phyloP scores from a whole-genome alignment of 2,888 invertebrate genomes.

The Scaptomyza cyrtandrae region DNA sequence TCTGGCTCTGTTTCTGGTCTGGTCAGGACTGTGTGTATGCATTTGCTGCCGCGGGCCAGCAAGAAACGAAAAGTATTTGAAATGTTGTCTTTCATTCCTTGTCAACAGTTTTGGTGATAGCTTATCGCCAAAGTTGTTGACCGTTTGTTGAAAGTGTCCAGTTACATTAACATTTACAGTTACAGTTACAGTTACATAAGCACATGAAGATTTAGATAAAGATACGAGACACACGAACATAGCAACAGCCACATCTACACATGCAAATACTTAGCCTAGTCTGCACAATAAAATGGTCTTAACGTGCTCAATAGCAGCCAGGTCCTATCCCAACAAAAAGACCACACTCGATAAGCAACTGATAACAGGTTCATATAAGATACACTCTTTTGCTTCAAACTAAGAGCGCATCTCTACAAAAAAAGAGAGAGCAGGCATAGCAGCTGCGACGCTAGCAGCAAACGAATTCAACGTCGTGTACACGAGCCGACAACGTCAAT shows the following conservation, averaged over 20 bases:
- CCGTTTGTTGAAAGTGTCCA: conserved; percentile 36
- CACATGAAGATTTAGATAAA: conserved; percentile 1
- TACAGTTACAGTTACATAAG: background rate
- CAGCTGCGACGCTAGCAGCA: conserved; percentile 46
- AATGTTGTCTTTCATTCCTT: conserved; percentile 31
- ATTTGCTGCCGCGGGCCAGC: conserved; percentile 39
- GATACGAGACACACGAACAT: background rate
- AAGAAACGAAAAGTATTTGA: conserved; percentile 29
- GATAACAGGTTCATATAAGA: conserved; percentile 50
- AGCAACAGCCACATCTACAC: conserved; percentile 1
- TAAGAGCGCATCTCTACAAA: conserved; percentile 71
- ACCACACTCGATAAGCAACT: conserved; percentile 49
- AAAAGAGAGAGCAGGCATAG: conserved; percentile 11
- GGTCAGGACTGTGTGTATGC: conserved; percentile 17
- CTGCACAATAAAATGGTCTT: background rate
- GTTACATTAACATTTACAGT: conserved; percentile 3
- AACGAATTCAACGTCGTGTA: conserved; percentile 25
- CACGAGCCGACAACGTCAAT: conserved; percentile 18
- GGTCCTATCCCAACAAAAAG: conserved; percentile 74
- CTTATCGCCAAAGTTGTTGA: conserved; percentile 44
- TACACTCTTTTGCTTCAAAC: conserved; percentile 48
- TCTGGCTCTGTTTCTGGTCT: background rate
- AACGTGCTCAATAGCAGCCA: background rate
- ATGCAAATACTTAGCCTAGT: background rate
- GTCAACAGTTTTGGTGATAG: conserved; percentile 30